Evolutionary conservation across 1,140 invertebrate genomes (phyloP).

Genomic region (Muscidifurax raptorellus): DNA sequence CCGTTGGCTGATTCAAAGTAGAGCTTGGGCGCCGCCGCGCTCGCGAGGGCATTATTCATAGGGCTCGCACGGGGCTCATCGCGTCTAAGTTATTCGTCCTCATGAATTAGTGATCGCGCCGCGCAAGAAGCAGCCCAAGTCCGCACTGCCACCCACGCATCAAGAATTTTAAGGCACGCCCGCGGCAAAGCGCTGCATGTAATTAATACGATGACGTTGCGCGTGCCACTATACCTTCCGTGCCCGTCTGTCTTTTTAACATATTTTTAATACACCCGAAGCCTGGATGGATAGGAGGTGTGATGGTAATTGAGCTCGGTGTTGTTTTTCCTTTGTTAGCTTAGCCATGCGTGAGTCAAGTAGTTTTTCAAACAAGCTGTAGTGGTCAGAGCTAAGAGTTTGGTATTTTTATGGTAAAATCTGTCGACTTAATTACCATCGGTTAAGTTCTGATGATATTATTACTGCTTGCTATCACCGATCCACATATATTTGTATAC

Average conservation of each 20-base stretch:
- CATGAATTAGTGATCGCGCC: slow-evolving; percentile 69
- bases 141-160: slow-evolving; percentile 40
- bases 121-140: slow-evolving; percentile 40
- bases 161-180: slow-evolving; percentile 34
- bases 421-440: too few relatives aligned
- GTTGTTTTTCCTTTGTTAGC: not conserved
- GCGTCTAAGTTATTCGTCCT: slow-evolving; percentile 67
- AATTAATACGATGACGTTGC: slow-evolving; percentile 48
- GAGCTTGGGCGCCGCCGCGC: not conserved
- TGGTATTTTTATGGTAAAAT: not conserved
- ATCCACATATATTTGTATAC: not conserved
- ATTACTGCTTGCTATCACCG: not conserved
- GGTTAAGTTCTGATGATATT: not conserved
- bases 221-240: not conserved
- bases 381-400: not conserved
- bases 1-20: slow-evolving; percentile 53
- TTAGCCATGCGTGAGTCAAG: not conserved
- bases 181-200: slow-evolving; percentile 23
- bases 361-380: too few relatives aligned
- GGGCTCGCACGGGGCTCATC: slow-evolving; percentile 59
- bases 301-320: not conserved
- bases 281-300: not conserved
- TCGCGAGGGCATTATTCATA: slow-evolving; percentile 68
- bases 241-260: slow-evolving; percentile 6
- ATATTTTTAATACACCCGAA: slow-evolving; percentile 27